Base-by-base conservation (phyloP, 2,113 vertebrate genomes). In the Paramisgurnus dabryanus region DNA sequence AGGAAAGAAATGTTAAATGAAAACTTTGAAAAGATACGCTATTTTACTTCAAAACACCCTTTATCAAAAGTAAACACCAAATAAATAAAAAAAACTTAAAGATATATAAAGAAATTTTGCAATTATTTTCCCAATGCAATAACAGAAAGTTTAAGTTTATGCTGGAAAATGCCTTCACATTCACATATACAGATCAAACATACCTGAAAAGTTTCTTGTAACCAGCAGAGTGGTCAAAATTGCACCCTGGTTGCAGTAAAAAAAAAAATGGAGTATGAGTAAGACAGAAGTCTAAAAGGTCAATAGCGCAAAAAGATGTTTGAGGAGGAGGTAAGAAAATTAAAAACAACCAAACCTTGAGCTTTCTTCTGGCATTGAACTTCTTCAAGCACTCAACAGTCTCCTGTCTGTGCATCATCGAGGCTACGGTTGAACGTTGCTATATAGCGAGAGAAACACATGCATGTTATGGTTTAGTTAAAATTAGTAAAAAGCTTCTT, bases 151-250 rank as follows among this genome's bases (percentile, higher is more conserved):
- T 2, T n/a, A 57, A 17, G 6, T 0, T 57, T 57, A n/a, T 57
- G 17, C n/a, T 57, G 55, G 15, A 57, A 58, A 5, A n/a, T 18
- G 15, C 50, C 50, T 18, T n/a, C 55, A 18, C 55, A 53, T 12
- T 53, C n/a, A 76, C 61, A 76, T 22, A 60, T 12, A 34, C n/a
- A 63, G 47, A 77, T 64, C 80, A 78, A 68, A 92, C 91, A 81
- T 95, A 98, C 97, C 97, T 97, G 97, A 99, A 88, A 99, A 99
- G 91, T 99, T 99, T 90, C 97, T 96, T 78, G 97, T 99, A 91
- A 98, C 97, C 92, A 99, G 93, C 94, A 99, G 96, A 64, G 97
- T 99, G 88, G 97, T 99, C 91, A 99, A 88, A 93, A 99, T 99
- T 87, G 97, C 97, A 78, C 97, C 97, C 97, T 99, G 92, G 87